A percentile compares a stretch with the other conserved stretches of the same genome.
phyloP scores from a whole-genome alignment of 2,113 vertebrate genomes.

The Cephalopterus ornatus region DNA sequence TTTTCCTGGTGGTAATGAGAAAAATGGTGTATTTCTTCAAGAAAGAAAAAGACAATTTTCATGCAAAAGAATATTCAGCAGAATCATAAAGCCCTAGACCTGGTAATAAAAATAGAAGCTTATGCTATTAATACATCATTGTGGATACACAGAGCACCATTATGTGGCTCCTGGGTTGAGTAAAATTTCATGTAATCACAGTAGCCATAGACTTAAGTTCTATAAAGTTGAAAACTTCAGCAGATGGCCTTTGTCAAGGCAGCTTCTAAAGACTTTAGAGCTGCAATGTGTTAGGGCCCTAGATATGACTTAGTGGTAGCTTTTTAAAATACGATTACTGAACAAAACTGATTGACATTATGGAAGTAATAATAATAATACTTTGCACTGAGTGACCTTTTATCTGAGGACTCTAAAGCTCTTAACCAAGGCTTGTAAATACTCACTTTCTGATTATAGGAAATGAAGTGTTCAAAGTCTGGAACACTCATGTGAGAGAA shows the following conservation, averaged over 20 bases:
- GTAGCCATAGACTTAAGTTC: not conserved
- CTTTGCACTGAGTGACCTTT: conserved; percentile 2
- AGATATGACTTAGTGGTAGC: not conserved
- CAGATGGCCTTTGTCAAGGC: not conserved
- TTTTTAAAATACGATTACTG: conserved; percentile 2
- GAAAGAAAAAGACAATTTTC: not conserved
- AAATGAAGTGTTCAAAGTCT: not conserved
- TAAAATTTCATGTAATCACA: conserved; percentile 24
- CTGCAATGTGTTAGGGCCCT: not conserved
- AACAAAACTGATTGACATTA: not conserved
- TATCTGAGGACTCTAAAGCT: not conserved
- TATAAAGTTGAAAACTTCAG: not conserved
- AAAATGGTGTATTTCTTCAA: not conserved
- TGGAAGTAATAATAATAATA: not conserved
- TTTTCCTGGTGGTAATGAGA: not conserved
- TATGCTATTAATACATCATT: conserved; percentile 30
- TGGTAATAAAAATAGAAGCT: conserved; percentile 38
- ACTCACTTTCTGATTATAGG: not conserved
- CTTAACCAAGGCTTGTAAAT: not conserved
- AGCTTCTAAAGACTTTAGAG: not conserved
- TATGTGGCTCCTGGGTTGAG: conserved; percentile 42
- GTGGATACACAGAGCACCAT: not conserved
- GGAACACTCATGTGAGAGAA: not conserved
- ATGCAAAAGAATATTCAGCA: conserved; percentile 19
- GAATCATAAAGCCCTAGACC: not conserved